phyloP scores from a whole-genome alignment of 37 sponge, comb jelly and placozoan genomes.

The Diacarnus erythraeanus region DNA sequence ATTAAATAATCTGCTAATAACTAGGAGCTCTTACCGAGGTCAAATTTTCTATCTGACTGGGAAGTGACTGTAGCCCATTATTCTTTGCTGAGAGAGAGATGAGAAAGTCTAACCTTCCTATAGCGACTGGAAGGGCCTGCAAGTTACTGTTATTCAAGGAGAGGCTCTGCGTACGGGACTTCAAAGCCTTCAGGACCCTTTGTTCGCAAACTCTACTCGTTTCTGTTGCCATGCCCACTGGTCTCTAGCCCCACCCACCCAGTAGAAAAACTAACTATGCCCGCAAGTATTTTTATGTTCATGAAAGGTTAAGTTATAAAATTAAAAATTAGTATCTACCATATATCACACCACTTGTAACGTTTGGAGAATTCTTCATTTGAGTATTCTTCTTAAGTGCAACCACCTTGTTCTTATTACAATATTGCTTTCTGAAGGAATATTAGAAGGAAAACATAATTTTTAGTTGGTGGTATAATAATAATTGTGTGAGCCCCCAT shows the following conservation, averaged over 20 bases:
- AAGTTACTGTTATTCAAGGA: slow-evolving; percentile 53
- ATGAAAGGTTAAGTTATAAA: too few relatives aligned
- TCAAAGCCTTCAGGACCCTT: slow-evolving; percentile 26
- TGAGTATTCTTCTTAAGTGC: too few relatives aligned
- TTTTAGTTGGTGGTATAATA: too few relatives aligned
- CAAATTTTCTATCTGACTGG: background rate
- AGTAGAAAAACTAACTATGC: background rate
- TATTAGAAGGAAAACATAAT: too few relatives aligned
- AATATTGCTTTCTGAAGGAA: too few relatives aligned
- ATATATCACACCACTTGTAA: too few relatives aligned
- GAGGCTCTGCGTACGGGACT: slow-evolving; percentile 12
- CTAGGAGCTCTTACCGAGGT: background rate
- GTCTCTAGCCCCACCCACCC: background rate
- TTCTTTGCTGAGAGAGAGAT: slow-evolving; percentile 53
- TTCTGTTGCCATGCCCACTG: slow-evolving; percentile 1
- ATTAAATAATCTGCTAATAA: background rate
- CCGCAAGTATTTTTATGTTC: too few relatives aligned
- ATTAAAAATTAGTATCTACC: too few relatives aligned
- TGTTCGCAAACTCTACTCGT: too few relatives aligned
- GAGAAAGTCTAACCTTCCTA: slow-evolving; percentile 42
- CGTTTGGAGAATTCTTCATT: too few relatives aligned
- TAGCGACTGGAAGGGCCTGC: slow-evolving; percentile 18
- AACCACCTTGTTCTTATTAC: too few relatives aligned
- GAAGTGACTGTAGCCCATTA: slow-evolving; percentile 30
- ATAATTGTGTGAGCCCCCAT: too few relatives aligned